Evolutionary conservation across 1,140 invertebrate genomes (phyloP), one percentile per base, ranked within the genome.

Genomic region (Musca domestica): DNA sequence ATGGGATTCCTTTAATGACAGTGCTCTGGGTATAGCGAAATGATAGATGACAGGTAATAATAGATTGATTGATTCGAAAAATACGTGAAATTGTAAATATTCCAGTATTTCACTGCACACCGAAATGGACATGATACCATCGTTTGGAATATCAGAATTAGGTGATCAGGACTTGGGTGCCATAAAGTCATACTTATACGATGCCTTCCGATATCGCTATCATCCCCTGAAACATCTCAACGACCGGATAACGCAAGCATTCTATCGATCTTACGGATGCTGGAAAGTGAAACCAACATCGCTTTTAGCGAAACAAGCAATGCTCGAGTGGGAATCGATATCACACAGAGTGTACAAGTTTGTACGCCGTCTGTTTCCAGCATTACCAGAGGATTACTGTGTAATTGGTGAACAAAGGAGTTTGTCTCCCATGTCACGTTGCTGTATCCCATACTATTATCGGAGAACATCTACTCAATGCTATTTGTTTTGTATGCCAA

Each of bases 151-250:
- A 70, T 71, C 70, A 0, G 69, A 71, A 1, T 70, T 81, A 0
- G 74, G 61, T 3, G 74, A 76, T 15, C 64, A 73, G n/a, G 80
- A 81, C 67, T 65, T 81, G 14, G 34, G 47, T 52, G 74, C 73
- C 2, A 76, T 81, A 19, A 75, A 76, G 0, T 51, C 74, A n/a
- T 81, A 81, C 34, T 61, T 81, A 19, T 71, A 73, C 47, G 76
- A 89, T 84, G 91, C 91, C 0, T 92, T 91, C 76, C 89, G 90
- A 67, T 87, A 86, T 70, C 74, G 77, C 0, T 84, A 87, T 78
- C 91, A 93, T 84, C 91, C 92, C 3, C 78, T 93, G 15, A 88
- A 90, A n/a, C 83, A 85, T 12, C 76, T 93, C 7, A 81, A 92
- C 68, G 85, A 85, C 23, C 87, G 88, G 65, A 76, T 93, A 49